These are phyloP conservation scores for Micropterix aruncella DNA, from an alignment of 2,888 invertebrate genomes.

Conservation along the genomic window DNA sequence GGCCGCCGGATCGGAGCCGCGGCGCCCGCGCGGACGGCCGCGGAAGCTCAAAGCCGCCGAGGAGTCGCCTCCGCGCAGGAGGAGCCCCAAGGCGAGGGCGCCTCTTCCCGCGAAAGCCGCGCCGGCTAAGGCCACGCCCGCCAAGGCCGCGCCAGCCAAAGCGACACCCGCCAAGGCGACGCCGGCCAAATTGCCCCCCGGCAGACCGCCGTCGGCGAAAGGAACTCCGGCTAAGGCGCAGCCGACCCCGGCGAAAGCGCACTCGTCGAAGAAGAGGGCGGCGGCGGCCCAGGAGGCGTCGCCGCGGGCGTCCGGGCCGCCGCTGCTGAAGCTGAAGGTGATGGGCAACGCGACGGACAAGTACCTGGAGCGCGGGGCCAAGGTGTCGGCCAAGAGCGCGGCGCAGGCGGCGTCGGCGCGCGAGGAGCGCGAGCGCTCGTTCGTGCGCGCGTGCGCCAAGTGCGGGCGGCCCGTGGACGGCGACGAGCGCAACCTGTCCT, in stretches of 20 bases:
- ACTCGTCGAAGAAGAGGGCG: too few relatives aligned
- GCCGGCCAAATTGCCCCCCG: constrained; percentile 10
- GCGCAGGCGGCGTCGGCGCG: constrained; percentile 42
- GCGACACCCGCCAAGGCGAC: constrained; percentile 4
- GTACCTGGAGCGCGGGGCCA: constrained; percentile 34
- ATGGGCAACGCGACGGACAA: constrained; percentile 39
- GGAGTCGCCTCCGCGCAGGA: constrained; percentile 21
- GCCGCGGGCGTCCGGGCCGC: constrained; percentile 16
- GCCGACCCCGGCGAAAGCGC: too few relatives aligned
- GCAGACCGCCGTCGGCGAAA: constrained; percentile 27
- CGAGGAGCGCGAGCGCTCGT: constrained; percentile 41
- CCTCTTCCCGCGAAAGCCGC: constrained; percentile 39
- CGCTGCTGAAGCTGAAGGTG: constrained; percentile 31
- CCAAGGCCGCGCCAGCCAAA: constrained; percentile 22
- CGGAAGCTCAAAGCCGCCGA: constrained; percentile 11
- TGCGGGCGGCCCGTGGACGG: constrained; percentile 34
- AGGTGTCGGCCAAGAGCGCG: constrained; percentile 43
- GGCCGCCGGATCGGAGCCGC: constrained; percentile 36
- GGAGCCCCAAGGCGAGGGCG: constrained; percentile 2
- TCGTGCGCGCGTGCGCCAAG: constrained; percentile 39
- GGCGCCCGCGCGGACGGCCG: too few relatives aligned
- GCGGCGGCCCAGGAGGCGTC: constrained; percentile 13
- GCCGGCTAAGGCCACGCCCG: constrained; percentile 10
- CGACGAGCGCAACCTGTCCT: constrained; percentile 55
- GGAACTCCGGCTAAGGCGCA: constrained; percentile 37